phyloP scores from a whole-genome alignment of 2,888 invertebrate genomes.

The Chrysolina americana region DNA sequence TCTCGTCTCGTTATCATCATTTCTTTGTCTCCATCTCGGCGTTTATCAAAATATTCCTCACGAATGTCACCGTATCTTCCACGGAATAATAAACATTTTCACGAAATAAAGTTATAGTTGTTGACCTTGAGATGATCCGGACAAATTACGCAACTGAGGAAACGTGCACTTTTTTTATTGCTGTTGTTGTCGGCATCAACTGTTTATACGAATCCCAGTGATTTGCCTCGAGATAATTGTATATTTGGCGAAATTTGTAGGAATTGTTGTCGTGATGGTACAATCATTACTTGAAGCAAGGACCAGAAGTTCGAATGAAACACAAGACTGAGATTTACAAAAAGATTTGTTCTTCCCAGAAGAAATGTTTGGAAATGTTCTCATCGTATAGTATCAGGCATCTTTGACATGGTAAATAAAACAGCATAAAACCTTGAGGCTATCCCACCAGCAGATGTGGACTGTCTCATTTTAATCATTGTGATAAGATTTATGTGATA shows the following conservation, averaged over 20 bases:
- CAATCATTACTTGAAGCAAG: too few relatives aligned
- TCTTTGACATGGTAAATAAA: too few relatives aligned
- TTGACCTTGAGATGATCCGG: conserved; percentile 30
- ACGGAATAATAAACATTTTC: conserved; percentile 30
- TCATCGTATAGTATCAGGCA: too few relatives aligned
- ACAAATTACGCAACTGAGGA: conserved; percentile 21
- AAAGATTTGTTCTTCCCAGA: too few relatives aligned
- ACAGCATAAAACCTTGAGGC: too few relatives aligned
- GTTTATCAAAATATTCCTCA: conserved; percentile 40
- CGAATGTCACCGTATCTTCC: conserved; percentile 26
- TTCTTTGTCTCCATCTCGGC: conserved; percentile 33
- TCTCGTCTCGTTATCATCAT: conserved; percentile 26
- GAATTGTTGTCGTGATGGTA: not conserved
- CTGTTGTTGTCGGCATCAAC: conserved; percentile 34
- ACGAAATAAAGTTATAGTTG: conserved; percentile 13
- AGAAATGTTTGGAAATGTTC: too few relatives aligned
- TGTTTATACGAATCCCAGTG: conserved; percentile 39
- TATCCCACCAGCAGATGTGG: too few relatives aligned
- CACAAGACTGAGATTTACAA: too few relatives aligned
- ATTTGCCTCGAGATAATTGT: conserved; percentile 42
- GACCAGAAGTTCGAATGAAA: too few relatives aligned
- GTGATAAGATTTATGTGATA: too few relatives aligned
- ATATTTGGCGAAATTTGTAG: conserved; percentile 33
- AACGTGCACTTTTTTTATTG: conserved; percentile 29
- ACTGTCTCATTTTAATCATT: too few relatives aligned